Base-by-base conservation (phyloP, 2,888 invertebrate genomes). In the Eurois occulta region DNA sequence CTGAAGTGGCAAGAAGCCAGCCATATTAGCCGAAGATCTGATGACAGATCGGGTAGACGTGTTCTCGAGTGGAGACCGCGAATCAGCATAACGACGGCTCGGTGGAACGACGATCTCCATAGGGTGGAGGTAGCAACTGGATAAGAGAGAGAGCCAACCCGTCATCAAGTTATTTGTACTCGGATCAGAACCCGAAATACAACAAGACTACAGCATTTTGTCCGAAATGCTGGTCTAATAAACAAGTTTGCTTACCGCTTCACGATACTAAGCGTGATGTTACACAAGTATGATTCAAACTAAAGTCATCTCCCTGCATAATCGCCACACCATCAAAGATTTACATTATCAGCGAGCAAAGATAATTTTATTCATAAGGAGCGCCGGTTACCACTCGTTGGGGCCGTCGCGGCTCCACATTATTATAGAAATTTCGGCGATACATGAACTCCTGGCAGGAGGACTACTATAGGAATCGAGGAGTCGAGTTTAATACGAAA, bases 361-460 rank as follows among this genome's bases (percentile, higher is more conserved):
- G 68, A 87, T 88, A 88, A 87, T 87, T 87, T 87, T 87, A 87
- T 87, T 87, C 87, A 87, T 87, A 77, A 86, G 84, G 60, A 72
- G 74, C 72, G 48, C 65, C 38, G 71, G 78, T 79, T 72, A 72
- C 78, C 75, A 66, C 86, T 81, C 81, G 67, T 66, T 21, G 73
- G 85, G 77, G 80, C 68, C 72, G 35, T 13, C 24, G 82, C 64
- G 70, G 64, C 75, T 86, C 35, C 87, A 72, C 52, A 77, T 87
- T 84, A 84, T 87, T 79, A 86, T 86, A 87, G 77, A 78, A 87
- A 87, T 87, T 87, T 87, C 79, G 84, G 87, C 86, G 74, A 86
- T 86, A 87, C 87, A 87, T 84, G 86, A 84, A 78, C 77, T 77
- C 77, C 32, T 35, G 28, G 41, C 48, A 4, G 0, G 58, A 24